Evolutionary conservation across 2,113 vertebrate genomes (phyloP).

Genomic region (Neogale vison): DNA sequence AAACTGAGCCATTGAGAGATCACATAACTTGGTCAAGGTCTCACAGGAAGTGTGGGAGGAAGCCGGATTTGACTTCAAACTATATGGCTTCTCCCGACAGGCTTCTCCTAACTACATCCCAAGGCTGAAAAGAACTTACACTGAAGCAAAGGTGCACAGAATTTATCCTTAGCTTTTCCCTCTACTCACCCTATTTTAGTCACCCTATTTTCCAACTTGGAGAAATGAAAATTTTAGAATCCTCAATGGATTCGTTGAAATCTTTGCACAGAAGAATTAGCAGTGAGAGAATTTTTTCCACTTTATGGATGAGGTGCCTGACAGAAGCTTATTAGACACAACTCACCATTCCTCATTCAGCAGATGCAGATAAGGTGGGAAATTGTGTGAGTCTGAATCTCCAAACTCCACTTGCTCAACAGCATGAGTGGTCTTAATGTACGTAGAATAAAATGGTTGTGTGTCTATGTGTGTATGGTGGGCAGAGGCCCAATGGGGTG

Average conservation of each 20-base stretch:
- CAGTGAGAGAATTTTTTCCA: background rate
- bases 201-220: background rate
- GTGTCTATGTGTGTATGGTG: background rate
- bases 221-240: slow-evolving; percentile 8
- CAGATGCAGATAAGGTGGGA: background rate
- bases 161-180: background rate
- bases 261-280: background rate
- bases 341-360: background rate
- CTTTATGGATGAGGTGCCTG: background rate
- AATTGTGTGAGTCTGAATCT: background rate
- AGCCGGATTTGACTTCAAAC: background rate
- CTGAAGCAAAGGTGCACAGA: background rate
- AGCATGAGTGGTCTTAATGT: background rate
- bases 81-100: background rate
- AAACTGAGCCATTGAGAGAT: background rate
- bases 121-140: background rate
- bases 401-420: background rate
- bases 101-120: background rate
- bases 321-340: background rate
- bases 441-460: background rate
- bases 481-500: too few relatives aligned
- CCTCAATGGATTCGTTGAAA: background rate
- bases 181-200: background rate
- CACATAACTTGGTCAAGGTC: background rate
- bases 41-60: background rate